These are phyloP conservation scores for Oscheius myriophilus DNA, from an alignment of 2,888 invertebrate genomes.

Conservation along the genomic window DNA sequence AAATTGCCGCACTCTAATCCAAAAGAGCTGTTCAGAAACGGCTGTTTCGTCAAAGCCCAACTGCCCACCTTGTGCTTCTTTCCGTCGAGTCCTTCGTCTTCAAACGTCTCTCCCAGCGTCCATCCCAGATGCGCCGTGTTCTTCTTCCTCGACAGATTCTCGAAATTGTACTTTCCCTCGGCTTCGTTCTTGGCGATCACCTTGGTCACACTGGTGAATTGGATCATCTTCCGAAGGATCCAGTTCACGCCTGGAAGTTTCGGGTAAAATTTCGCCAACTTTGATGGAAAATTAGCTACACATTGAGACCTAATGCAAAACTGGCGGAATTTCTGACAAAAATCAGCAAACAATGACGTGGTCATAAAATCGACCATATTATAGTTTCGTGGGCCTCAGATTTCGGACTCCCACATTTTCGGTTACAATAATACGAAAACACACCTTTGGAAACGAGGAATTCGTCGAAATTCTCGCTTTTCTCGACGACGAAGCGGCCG, in stretches of 20 bases:
- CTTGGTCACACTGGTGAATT: slow-evolving; percentile 65
- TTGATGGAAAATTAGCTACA: too few relatives aligned
- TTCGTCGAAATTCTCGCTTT: slow-evolving; percentile 69
- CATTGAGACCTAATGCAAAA: too few relatives aligned
- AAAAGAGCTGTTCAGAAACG: too few relatives aligned
- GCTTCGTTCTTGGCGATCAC: slow-evolving; percentile 43
- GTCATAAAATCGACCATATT: too few relatives aligned
- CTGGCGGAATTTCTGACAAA: too few relatives aligned
- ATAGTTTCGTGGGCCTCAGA: too few relatives aligned
- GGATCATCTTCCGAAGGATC: slow-evolving; percentile 64
- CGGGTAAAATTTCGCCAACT: too few relatives aligned
- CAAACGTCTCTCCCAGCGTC: slow-evolving; percentile 63
- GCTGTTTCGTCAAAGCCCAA: too few relatives aligned
- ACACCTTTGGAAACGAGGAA: slow-evolving; percentile 66
- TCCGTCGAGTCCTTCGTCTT: slow-evolving; percentile 67
- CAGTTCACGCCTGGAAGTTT: slow-evolving; percentile 50
- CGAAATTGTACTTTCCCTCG: slow-evolving; percentile 55
- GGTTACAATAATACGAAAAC: too few relatives aligned
- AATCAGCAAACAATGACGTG: not conserved
- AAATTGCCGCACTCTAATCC: too few relatives aligned
- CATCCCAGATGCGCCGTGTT: slow-evolving; percentile 60
- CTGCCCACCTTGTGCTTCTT: slow-evolving; percentile 56
- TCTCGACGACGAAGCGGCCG: slow-evolving; percentile 63
- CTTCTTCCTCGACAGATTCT: slow-evolving; percentile 63
- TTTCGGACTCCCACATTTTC: too few relatives aligned